These are phyloP conservation scores for Lytechinus variegatus DNA, from an alignment of 35 echinoderm and acorn worm species.

Conservation along the genomic window DNA sequence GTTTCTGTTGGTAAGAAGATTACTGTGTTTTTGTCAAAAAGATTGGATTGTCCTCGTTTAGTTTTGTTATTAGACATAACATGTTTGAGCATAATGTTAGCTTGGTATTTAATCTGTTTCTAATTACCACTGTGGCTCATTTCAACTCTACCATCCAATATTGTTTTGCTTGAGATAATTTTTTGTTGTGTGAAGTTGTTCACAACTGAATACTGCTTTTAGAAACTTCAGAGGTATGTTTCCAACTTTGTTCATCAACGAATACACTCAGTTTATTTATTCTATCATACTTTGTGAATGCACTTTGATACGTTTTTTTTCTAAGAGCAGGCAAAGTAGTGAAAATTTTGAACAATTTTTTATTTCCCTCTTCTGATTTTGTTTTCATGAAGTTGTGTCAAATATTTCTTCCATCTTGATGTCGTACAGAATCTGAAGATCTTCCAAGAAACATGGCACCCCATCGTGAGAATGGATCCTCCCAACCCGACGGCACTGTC, in stretches of 20 bases:
- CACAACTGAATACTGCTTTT: not conserved
- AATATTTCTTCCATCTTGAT: not conserved
- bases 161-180: too few relatives aligned
- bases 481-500: not conserved
- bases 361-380: not conserved
- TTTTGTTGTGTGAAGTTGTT: too few relatives aligned
- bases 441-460: not conserved
- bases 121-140: not conserved
- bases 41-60: not conserved
- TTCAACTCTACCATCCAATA: not conserved
- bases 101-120: not conserved
- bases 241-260: not conserved
- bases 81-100: not conserved
- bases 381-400: not conserved
- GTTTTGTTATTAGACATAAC: not conserved
- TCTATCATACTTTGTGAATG: not conserved
- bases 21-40: not conserved
- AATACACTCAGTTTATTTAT: not conserved
- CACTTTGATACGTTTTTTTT: too few relatives aligned
- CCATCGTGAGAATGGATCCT: slow-evolving; percentile 16
- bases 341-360: not conserved
- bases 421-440: not conserved
- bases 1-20: slow-evolving; percentile 12
- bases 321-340: too few relatives aligned
- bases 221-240: not conserved